A percentile compares a stretch with the other conserved stretches of the same genome.
phyloP scores from a whole-genome alignment of 2,797 vertebrate species.

The Peromyscus eremicus region DNA sequence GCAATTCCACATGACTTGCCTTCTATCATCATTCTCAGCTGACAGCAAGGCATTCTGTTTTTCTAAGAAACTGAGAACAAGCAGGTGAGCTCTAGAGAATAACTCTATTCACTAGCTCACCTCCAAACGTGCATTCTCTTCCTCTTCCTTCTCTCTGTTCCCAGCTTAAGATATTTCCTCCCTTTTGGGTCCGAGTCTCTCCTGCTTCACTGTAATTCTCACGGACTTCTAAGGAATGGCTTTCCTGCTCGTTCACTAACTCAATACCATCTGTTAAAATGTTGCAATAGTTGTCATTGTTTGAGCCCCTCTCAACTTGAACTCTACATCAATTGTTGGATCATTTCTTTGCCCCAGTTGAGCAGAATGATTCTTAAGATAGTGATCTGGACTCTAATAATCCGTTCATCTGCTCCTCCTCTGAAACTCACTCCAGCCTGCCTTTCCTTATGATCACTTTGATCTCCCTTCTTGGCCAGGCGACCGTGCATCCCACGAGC shows the following conservation, averaged over 20 bases:
- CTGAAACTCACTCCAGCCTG: neutral
- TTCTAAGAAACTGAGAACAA: neutral
- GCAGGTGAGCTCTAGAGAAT: neutral
- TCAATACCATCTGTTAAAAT: neutral
- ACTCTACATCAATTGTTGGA: neutral
- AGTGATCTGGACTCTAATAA: neutral
- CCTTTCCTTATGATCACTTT: neutral
- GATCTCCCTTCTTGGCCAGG: neutral
- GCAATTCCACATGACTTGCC: neutral
- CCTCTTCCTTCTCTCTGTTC: neutral
- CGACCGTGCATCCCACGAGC: accelerated
- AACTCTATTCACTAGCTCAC: neutral
- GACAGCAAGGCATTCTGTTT: neutral
- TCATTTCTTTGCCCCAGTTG: neutral
- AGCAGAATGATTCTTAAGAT: neutral
- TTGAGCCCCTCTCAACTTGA: neutral
- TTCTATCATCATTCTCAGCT: neutral
- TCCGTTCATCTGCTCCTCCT: neutral
- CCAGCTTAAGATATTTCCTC: neutral
- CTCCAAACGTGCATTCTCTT: neutral
- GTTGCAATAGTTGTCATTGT: neutral
- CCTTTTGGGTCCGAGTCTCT: too few species aligned
- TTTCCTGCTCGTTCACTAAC: neutral
- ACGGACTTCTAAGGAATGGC: neutral
- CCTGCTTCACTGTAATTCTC: neutral